Conservation (phyloP, 2,113 vertebrate genomes). For the Myanophis thanlyinensis region DNA sequence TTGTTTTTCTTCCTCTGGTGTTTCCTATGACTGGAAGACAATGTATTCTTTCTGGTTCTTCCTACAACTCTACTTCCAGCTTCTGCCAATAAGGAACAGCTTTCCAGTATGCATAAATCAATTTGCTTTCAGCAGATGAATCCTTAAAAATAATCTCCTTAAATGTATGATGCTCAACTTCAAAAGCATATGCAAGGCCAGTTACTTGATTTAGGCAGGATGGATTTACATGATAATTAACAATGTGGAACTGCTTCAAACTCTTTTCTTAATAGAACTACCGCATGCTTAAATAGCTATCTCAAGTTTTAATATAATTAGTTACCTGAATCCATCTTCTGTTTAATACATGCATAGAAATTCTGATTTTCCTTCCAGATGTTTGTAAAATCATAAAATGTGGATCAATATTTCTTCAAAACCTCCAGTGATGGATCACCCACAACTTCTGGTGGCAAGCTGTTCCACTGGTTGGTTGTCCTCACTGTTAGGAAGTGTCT, state of each 20-base stretch:
- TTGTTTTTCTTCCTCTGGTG: conserved; percentile 6
- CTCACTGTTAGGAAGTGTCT: too few species aligned
- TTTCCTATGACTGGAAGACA: not conserved
- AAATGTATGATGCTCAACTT: conserved; percentile 14
- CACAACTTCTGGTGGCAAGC: too few species aligned
- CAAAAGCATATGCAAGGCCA: conserved; percentile 44
- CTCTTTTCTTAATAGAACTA: not conserved
- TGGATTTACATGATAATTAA: not conserved
- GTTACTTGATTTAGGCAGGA: conserved; percentile 38
- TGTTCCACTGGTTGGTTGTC: too few species aligned
- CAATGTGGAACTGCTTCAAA: not conserved
- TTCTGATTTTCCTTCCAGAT: conserved; percentile 43
- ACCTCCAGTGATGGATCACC: too few species aligned
- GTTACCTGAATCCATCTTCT: not conserved
- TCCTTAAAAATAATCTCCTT: conserved; percentile 32
- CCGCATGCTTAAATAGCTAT: not conserved
- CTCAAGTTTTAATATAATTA: not conserved
- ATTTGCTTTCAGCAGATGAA: conserved; percentile 44
- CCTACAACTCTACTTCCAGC: not conserved
- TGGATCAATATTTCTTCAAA: not conserved
- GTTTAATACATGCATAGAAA: conserved; percentile 12
- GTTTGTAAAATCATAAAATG: not conserved
- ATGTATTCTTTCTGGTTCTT: not conserved
- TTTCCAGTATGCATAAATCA: conserved; percentile 38
- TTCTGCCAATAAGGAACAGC: not conserved